These are phyloP conservation scores for Pseudomyrmex flavicornis DNA, from an alignment of 1,140 invertebrate species.

Conservation along the genomic window DNA sequence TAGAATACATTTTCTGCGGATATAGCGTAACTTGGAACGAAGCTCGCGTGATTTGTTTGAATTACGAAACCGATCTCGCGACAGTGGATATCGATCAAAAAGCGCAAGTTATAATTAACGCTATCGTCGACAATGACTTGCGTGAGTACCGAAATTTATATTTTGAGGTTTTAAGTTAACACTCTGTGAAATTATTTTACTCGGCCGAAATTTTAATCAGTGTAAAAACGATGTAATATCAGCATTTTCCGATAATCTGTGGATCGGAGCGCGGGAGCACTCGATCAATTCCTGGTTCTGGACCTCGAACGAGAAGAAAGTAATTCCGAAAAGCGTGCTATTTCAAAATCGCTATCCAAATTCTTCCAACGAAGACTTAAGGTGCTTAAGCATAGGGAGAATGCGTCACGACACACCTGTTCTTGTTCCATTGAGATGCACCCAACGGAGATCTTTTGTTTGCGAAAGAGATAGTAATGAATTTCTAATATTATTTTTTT, in stretches of 20 bases:
- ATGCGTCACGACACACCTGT: neutral
- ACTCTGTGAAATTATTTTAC: neutral
- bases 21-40: constrained; percentile 70
- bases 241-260: neutral
- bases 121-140: constrained; percentile 11
- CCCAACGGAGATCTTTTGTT: constrained; percentile 59
- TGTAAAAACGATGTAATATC: neutral
- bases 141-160: neutral
- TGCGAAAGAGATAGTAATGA: constrained; percentile 62
- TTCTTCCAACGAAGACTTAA: neutral
- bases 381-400: neutral
- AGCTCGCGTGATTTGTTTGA: constrained; percentile 65
- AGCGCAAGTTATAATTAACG: constrained; percentile 33
- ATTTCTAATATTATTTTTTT: neutral
- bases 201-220: neutral
- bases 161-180: neutral
- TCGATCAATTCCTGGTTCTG: neutral
- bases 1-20: constrained; percentile 64
- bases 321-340: neutral
- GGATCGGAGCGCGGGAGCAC: constrained; percentile 13
- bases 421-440: neutral
- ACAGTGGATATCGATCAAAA: constrained; percentile 63
- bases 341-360: constrained; percentile 6
- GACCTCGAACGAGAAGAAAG: neutral
- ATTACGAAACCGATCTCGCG: constrained; percentile 63